A percentile compares a stretch with the other conserved stretches of the same genome.
Conservation (phyloP, 1,140 invertebrate genomes). For the Patella vulgata region DNA sequence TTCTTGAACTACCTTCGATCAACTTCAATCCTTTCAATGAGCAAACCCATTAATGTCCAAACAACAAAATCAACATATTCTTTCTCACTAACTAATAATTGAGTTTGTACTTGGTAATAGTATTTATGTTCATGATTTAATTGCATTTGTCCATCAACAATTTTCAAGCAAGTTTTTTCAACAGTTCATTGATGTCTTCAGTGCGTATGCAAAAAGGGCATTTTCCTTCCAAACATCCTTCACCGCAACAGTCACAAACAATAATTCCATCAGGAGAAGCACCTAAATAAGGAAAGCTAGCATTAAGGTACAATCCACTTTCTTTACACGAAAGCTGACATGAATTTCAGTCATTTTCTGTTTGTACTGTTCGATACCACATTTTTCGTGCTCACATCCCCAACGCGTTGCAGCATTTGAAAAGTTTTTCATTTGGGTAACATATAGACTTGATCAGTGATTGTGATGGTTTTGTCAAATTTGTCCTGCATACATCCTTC, state of each 20-base stretch:
- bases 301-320: conserved; percentile 32
- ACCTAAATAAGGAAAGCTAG: conserved; percentile 27
- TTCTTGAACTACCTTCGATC: too few species aligned
- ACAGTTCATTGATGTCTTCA: not conserved
- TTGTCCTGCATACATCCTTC: conserved; percentile 22
- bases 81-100: conserved; percentile 17
- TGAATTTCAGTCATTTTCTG: conserved; percentile 6
- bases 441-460: conserved; percentile 25
- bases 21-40: conserved; percentile 15
- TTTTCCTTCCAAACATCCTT: conserved; percentile 36
- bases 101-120: conserved; percentile 27
- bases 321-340: conserved; percentile 24
- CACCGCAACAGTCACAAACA: conserved; percentile 32
- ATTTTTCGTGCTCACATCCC: conserved; percentile 30
- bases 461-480: conserved; percentile 11
- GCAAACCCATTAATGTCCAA: conserved; percentile 20
- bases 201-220: conserved; percentile 29
- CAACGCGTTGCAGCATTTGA: conserved; percentile 25
- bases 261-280: conserved; percentile 34
- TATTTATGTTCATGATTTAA: conserved; percentile 21
- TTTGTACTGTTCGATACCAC: conserved; percentile 9
- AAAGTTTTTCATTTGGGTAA: conserved; percentile 21
- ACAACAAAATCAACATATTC: conserved; percentile 33
- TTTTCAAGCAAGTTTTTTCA: conserved; percentile 1
- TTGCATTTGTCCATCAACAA: conserved; percentile 9